Percentiles rank a stretch among this genome's conserved stretches.
These are phyloP conservation scores for Physocephala rufipes DNA, from an alignment of 2,888 invertebrate species.

Conservation along the genomic window DNA sequence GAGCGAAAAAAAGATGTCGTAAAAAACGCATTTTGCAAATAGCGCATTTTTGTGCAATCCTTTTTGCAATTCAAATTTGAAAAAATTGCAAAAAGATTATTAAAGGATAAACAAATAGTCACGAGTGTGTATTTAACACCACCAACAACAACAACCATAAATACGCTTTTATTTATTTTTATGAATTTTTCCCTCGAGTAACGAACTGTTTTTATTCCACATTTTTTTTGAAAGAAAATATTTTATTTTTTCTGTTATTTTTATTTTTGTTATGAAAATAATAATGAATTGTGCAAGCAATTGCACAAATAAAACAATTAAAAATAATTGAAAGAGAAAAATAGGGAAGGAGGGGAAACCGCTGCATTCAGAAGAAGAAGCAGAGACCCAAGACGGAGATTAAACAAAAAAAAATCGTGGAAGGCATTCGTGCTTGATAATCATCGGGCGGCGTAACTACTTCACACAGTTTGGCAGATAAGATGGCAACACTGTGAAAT, in stretches of 20 bases:
- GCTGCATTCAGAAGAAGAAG: no score
- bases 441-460: constrained; percentile 10
- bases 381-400: neutral
- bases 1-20: no score
- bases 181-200: neutral
- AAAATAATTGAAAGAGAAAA: constrained; percentile 25
- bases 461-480: constrained; percentile 1
- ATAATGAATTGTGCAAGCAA: constrained; percentile 31
- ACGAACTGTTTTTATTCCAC: neutral
- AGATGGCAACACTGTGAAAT: neutral
- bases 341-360: neutral
- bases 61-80: neutral
- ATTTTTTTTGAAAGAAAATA: neutral
- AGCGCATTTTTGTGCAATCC: neutral
- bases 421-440: neutral
- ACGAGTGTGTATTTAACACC: constrained; percentile 1
- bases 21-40: no score
- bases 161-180: neutral
- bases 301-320: constrained; percentile 29
- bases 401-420: neutral
- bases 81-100: neutral
- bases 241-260: neutral
- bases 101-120: neutral
- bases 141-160: constrained; percentile 16
- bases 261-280: neutral